Conservation (phyloP, 2,888 invertebrate species). For the Vesta saturnalis region DNA sequence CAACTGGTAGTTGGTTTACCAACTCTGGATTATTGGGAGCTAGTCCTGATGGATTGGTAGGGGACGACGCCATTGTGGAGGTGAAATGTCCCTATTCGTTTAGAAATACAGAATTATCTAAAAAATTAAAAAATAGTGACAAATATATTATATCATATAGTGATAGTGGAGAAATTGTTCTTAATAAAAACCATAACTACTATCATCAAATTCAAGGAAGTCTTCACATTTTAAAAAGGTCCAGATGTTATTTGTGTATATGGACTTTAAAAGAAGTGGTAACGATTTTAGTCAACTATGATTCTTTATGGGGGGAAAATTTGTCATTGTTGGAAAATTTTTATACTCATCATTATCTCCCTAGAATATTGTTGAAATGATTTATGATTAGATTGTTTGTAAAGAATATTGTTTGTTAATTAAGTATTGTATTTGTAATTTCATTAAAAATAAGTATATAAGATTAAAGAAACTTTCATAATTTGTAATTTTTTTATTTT, state of each 20-base stretch:
- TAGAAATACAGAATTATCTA: background rate
- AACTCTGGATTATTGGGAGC: background rate
- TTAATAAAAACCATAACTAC: constrained; percentile 1
- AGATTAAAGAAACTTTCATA: no score
- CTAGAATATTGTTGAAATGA: background rate
- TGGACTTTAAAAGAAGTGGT: background rate
- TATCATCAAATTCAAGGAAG: background rate
- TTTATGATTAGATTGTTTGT: no score
- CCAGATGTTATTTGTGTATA: background rate
- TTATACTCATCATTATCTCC: background rate
- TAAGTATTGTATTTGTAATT: no score
- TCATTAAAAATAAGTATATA: no score
- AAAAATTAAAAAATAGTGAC: background rate
- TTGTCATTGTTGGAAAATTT: background rate
- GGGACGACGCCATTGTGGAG: background rate
- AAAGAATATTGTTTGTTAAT: no score
- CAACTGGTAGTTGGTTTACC: background rate
- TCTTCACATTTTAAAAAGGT: background rate
- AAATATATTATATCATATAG: background rate
- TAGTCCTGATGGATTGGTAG: background rate
- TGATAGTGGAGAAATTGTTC: background rate
- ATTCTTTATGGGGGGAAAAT: background rate
- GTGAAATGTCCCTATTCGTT: background rate
- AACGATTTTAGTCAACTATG: background rate
- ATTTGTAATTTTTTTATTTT: no score